Percentiles rank a stretch among this genome's conserved stretches.
Evolutionary conservation across 2,113 vertebrate genomes (phyloP).

Genomic region (Melozone crissalis): DNA sequence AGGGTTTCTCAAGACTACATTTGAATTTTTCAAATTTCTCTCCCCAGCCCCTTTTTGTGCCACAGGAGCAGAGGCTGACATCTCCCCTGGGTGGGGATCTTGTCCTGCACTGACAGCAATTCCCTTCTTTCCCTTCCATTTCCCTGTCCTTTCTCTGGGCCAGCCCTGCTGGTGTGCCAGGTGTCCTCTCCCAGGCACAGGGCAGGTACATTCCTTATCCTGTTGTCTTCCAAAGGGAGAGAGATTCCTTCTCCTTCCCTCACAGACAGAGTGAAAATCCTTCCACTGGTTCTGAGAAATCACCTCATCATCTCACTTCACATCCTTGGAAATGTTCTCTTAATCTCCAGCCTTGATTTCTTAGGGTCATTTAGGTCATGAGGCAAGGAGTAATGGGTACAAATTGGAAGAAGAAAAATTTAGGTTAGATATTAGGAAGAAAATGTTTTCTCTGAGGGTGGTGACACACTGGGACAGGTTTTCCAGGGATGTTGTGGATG

Average conservation of each 20-base stretch:
- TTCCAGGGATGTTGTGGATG: neutral
- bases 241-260: neutral
- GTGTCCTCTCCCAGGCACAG: no score
- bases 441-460: neutral
- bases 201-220: neutral
- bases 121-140: neutral
- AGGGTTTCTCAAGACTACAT: neutral
- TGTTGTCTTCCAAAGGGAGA: neutral
- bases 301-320: neutral
- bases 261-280: neutral
- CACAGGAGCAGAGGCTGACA: neutral
- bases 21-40: neutral
- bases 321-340: neutral
- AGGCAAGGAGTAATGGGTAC: neutral
- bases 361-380: neutral
- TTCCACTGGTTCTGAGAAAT: neutral
- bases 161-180: neutral
- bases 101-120: neutral
- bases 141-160: neutral
- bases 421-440: neutral
- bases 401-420: neutral
- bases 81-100: neutral
- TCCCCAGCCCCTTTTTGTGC: neutral
- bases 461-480: neutral
- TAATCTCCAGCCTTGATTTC: neutral